Evolutionary conservation across 1,140 invertebrate species (phyloP), one percentile per base, ranked within the genome.

Genomic region (Nilaparvata lugens): DNA sequence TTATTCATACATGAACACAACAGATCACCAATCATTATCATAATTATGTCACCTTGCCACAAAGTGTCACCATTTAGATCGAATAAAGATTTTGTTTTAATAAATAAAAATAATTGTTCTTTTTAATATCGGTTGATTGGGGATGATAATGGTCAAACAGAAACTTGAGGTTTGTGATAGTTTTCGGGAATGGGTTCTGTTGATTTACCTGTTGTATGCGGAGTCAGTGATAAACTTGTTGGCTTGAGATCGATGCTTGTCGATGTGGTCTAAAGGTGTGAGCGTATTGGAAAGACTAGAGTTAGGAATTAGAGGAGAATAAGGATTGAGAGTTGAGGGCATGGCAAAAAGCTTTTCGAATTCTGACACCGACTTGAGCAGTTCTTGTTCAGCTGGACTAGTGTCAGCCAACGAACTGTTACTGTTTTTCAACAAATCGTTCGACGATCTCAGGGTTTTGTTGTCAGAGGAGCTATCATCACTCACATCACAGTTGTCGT

Each of bases 161-260:
- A n/a, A n/a, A n/a, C n/a, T n/a, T n/a, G n/a, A n/a, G n/a, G n/a
- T n/a, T n/a, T n/a, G n/a, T n/a, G n/a, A n/a, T n/a, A n/a, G n/a
- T n/a, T n/a, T n/a, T n/a, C n/a, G n/a, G n/a, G n/a, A 35, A 35
- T 35, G 9, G 7, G 31, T 4, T 2, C 31, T 35, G 7, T 28
- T 28, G 4, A 9, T 66, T 75, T 68, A 86, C 84, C 84, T 85
- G 74, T 82, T 83, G 65, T 86, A 86, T 2, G 84, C 84, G 0
- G 84, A 86, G 69, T 86, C 84, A 0, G 73, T 78, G 62, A 78
- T 82, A 24, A 75, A 66, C 62, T 76, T 75, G 14, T 62, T 65
- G 25, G n/a, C 52, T 9, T 18, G 16, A 6, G 45, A 48, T 18
- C 16, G 45, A 18, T 48, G 45, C 21, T 48, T 18, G 28, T 53